Conservation (phyloP, 2,888 invertebrate species). For the Eupithecia insigniata region DNA sequence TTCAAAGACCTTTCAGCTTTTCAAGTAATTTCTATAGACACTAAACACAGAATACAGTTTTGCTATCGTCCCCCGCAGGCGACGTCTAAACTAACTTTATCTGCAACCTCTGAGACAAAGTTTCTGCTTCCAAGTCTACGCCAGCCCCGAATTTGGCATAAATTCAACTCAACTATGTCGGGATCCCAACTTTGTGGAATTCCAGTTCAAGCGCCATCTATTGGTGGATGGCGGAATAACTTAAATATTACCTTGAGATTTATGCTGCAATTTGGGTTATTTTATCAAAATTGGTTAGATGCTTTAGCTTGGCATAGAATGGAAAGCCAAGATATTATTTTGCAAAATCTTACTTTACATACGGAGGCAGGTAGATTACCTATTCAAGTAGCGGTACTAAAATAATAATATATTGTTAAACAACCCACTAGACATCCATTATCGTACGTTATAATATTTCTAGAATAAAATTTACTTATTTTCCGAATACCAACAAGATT, state of each 20-base stretch:
- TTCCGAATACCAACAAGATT: no score
- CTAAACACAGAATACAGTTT: conserved; percentile 22
- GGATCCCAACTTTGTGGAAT: conserved; percentile 36
- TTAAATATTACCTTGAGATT: conserved; percentile 41
- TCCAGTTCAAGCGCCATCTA: conserved; percentile 51
- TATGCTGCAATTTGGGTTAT: conserved; percentile 38
- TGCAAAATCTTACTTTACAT: neutral
- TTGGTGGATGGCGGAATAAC: conserved; percentile 44
- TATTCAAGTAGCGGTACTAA: no score
- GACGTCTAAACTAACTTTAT: conserved; percentile 47
- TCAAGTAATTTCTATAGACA: neutral
- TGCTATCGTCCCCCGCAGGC: conserved; percentile 39
- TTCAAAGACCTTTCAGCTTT: neutral
- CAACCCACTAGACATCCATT: no score
- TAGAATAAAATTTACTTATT: no score
- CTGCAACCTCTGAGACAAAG: conserved; percentile 40
- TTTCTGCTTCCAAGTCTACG: conserved; percentile 38
- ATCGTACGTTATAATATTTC: no score
- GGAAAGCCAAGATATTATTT: neutral
- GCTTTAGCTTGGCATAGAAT: conserved; percentile 3
- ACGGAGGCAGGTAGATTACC: neutral
- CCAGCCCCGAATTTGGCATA: conserved; percentile 44
- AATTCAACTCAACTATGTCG: conserved; percentile 49
- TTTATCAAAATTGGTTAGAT: conserved; percentile 38
- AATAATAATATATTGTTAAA: no score